Evolutionary conservation across 1,140 invertebrate species (phyloP), one percentile per base, ranked within the genome.

Genomic region (Eupristina koningsbergeri): DNA sequence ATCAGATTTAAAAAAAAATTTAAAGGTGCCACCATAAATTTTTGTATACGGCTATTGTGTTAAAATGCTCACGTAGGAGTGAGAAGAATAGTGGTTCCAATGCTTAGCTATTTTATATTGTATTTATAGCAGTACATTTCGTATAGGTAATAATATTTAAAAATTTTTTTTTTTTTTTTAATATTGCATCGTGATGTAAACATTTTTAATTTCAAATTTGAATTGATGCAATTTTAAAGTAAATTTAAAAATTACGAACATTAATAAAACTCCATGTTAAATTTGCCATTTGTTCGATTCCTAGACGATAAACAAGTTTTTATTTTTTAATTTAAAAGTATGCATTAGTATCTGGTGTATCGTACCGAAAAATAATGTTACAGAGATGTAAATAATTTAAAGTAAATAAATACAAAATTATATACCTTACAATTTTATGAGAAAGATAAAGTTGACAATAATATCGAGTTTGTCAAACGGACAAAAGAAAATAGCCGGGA

Each of bases 21-120:
- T 31, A 29, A 1, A 53, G 45, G 53, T n/a, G 71, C 15, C 47
- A 73, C 45, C 73, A 61, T 76, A 75, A 75, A 63, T 81, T 81
- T 75, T 58, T 75, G 36, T 69, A 81, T 47, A 74, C 73, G 58
- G 75, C 11, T n/a, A 9, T 8, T 3, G 1, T 34, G 75, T 61
- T 61, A 78, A 78, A 29, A 58, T 36, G 19, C 13, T 63, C 53
- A 29, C 50, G 53, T 63, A 63, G 26, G 17, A 29, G 19, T 29
- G 19, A 78, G 19, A 78, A 41, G 34, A 67, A 67, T 19, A 19
- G 36, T 11, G 7, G 22, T 0, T 26, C 3, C 19, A 58, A 26
- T 58, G 53, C 26, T 50, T 58, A 58, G 19, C 26, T 58, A 58
- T 58, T 58, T 9, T 26, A 26, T 26, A 58, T 7, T 53, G 11